These are phyloP conservation scores for Chloromyia formosa DNA, from an alignment of 2,888 invertebrate genomes.

Conservation along the genomic window DNA sequence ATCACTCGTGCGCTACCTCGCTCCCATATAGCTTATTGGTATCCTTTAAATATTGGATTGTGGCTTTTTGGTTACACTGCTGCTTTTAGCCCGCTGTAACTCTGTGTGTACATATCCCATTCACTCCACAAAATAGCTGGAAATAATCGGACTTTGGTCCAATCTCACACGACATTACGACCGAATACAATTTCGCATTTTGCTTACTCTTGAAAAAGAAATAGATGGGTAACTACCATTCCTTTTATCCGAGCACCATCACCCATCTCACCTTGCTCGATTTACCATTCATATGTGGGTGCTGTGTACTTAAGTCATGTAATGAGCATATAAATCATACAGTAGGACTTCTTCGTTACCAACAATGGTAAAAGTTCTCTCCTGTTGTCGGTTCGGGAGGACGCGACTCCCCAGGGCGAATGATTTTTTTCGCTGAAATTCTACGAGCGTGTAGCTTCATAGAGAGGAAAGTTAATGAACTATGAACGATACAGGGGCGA, in stretches of 20 bases:
- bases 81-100: neutral
- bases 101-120: neutral
- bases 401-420: neutral
- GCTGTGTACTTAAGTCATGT: slow-evolving; percentile 39
- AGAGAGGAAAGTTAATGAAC: slow-evolving; percentile 34
- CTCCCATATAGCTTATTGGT: slow-evolving; percentile 50
- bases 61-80: neutral
- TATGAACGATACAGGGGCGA: slow-evolving; percentile 24
- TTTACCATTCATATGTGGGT: neutral
- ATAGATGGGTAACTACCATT: neutral
- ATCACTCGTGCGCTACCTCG: slow-evolving; percentile 20
- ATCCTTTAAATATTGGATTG: slow-evolving; percentile 30
- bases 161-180: slow-evolving; percentile 18
- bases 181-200: slow-evolving; percentile 22
- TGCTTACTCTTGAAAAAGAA: slow-evolving; percentile 26
- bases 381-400: neutral
- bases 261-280: neutral
- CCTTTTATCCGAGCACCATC: neutral
- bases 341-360: slow-evolving; percentile 5
- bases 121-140: neutral
- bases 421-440: neutral
- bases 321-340: slow-evolving; percentile 40
- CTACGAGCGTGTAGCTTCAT: neutral
- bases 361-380: slow-evolving; percentile 1
- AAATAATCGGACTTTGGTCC: neutral